Evolutionary conservation across 2,113 vertebrate species (phyloP).

Genomic region (Pluvianellus socialis): DNA sequence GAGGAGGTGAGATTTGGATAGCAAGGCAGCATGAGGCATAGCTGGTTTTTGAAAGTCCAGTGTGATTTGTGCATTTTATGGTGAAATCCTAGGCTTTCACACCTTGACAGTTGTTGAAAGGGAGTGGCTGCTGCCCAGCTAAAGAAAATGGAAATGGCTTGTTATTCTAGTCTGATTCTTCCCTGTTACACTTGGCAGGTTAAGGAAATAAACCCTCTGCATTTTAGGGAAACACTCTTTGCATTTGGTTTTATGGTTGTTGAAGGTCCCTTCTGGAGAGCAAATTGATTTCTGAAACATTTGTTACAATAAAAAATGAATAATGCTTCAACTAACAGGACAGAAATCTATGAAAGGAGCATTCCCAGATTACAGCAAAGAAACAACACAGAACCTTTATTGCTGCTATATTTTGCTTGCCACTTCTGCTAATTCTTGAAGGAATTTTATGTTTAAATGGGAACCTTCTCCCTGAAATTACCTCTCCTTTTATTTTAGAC

Average conservation of each 20-base stretch:
- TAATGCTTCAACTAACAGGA: neutral
- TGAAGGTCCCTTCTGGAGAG: neutral
- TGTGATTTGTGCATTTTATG: neutral
- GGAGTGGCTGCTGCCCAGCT: neutral
- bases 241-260: neutral
- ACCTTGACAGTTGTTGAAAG: neutral
- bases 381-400: neutral
- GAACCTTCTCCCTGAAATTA: neutral
- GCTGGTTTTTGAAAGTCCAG: neutral
- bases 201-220: neutral
- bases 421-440: neutral
- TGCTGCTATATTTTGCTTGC: neutral
- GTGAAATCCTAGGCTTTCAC: neutral
- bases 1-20: neutral
- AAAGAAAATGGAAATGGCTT: neutral
- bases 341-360: neutral
- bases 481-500: neutral
- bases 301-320: neutral
- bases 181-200: neutral
- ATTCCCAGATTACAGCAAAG: neutral
- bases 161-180: neutral
- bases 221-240: neutral
- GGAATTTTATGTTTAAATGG: neutral
- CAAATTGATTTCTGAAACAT: constrained; percentile 34
- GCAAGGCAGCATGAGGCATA: neutral